Conservation (phyloP, 2,797 vertebrate genomes). For the Oreochromis mossambicus region DNA sequence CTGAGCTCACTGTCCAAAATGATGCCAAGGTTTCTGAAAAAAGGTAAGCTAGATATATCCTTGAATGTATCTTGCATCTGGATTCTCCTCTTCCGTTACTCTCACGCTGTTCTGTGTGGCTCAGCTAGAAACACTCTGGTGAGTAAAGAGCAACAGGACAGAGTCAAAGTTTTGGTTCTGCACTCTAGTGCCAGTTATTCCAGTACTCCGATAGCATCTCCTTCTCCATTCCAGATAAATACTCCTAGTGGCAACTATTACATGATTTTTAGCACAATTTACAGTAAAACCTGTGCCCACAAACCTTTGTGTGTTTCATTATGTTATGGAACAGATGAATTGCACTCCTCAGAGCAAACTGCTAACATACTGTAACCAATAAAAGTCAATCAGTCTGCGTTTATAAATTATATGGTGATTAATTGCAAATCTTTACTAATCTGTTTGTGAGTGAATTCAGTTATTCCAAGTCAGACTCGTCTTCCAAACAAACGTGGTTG, state of each 20-base stretch:
- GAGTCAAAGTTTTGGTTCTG: neutral
- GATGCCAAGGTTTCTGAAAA: neutral
- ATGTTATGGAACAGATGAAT: neutral
- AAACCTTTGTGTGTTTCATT: neutral
- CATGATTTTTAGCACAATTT: neutral
- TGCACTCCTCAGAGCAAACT: neutral
- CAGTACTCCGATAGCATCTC: neutral
- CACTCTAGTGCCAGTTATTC: neutral
- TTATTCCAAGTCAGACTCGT: neutral
- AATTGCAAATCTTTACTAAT: neutral
- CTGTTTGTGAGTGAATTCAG: neutral
- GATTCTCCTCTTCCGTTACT: neutral
- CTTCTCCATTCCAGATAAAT: neutral
- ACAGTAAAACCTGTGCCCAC: neutral
- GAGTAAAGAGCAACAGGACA: neutral
- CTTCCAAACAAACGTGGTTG: neutral
- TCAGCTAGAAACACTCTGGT: neutral
- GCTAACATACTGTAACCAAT: neutral
- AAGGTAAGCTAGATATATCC: neutral
- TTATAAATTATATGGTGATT: neutral
- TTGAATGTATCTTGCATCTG: neutral
- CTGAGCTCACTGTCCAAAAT: neutral
- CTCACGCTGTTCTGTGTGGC: neutral
- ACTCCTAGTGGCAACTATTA: neutral
- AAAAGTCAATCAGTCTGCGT: neutral